phyloP scores from a whole-genome alignment of 2,113 vertebrate genomes.

The Sphaerodactylus townsendi region DNA sequence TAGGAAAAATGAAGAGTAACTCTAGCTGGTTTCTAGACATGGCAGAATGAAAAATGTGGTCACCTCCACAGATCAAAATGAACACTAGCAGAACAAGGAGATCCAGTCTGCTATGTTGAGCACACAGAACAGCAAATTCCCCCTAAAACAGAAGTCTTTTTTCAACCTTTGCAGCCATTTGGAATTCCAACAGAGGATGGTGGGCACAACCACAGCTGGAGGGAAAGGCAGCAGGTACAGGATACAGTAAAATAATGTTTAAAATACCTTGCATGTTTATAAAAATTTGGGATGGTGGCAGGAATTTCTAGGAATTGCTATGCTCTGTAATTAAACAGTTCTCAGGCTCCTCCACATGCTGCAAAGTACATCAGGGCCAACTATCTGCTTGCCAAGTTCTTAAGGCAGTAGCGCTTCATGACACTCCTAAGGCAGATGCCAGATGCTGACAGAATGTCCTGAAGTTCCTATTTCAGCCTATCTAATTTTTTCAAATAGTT shows the following conservation, averaged over 20 bases:
- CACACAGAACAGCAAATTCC: not conserved
- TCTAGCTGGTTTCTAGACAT: constrained; percentile 27
- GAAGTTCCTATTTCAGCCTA: constrained; percentile 68
- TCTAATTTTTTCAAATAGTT: constrained; percentile 64
- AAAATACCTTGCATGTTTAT: not conserved
- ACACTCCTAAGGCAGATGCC: constrained; percentile 63
- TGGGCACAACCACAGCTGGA: too few species aligned
- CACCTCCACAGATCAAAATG: constrained; percentile 24
- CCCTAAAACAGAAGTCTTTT: too few species aligned
- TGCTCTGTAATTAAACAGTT: constrained; percentile 31
- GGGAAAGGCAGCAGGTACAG: too few species aligned
- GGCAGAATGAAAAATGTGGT: constrained; percentile 29
- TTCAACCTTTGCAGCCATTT: too few species aligned
- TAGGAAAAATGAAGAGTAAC: constrained; percentile 47
- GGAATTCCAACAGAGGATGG: too few species aligned
- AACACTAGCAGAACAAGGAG: constrained; percentile 36
- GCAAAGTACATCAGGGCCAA: constrained; percentile 44
- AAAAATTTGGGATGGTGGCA: not conserved
- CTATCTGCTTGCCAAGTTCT: constrained; percentile 59
- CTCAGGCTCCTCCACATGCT: constrained; percentile 44
- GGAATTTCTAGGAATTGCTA: constrained; percentile 9
- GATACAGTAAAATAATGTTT: too few species aligned
- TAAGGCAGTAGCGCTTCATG: constrained; percentile 61
- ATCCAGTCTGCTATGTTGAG: constrained; percentile 25
- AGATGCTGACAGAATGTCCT: constrained; percentile 57